Percentiles rank a stretch among this genome's conserved stretches.
Conservation (phyloP, 2,113 vertebrate genomes). For the Podiceps cristatus region DNA sequence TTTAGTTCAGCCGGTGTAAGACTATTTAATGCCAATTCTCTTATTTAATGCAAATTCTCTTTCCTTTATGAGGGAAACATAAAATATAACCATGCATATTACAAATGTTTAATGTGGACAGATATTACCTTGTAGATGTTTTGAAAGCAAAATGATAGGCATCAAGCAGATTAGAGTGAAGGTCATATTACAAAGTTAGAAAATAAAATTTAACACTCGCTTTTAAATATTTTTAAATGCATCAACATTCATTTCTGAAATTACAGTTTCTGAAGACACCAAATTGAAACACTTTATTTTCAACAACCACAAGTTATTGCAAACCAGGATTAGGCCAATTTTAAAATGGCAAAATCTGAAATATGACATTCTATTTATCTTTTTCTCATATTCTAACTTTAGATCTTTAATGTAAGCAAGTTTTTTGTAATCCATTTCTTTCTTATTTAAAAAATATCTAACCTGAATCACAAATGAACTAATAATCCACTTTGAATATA, state of each 20-base stretch:
- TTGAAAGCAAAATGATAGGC: background rate
- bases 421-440: background rate
- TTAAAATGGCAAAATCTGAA: background rate
- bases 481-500: background rate
- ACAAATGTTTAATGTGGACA: background rate
- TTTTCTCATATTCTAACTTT: background rate
- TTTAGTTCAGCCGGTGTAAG: rapidly evolving
- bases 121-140: background rate
- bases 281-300: background rate
- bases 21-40: background rate
- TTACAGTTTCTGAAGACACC: background rate
- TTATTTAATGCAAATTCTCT: background rate
- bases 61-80: background rate
- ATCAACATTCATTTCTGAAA: background rate
- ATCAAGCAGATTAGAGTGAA: background rate
- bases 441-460: background rate
- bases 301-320: rapidly evolving
- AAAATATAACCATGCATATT: background rate
- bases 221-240: background rate
- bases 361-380: background rate
- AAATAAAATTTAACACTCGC: background rate
- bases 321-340: background rate
- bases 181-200: background rate
- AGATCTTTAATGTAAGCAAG: background rate
- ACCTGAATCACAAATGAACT: background rate